Conservation (phyloP, 2,888 invertebrate species). For the Agapetus fuscipes region DNA sequence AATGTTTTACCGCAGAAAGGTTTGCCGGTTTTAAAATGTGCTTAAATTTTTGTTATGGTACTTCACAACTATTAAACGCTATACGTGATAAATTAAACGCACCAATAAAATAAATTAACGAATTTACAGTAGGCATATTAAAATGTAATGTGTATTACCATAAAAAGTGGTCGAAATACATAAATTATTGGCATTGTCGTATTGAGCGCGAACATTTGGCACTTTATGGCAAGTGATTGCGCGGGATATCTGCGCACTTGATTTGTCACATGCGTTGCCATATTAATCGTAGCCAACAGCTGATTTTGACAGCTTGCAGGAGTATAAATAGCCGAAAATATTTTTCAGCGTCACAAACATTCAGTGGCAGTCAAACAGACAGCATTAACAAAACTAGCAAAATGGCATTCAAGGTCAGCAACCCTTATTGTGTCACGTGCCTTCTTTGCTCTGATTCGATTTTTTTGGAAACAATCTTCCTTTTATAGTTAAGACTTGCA, state of each 20-base stretch:
- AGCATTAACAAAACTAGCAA: not conserved
- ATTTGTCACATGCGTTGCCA: not conserved
- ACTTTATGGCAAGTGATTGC: not conserved
- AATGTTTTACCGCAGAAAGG: no score
- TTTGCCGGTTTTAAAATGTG: no score
- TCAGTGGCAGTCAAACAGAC: constrained; percentile 2
- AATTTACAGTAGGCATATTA: no score
- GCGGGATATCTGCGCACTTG: not conserved
- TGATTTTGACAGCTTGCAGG: constrained; percentile 1
- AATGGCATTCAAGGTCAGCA: constrained; percentile 20
- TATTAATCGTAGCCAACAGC: not conserved
- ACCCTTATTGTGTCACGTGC: not conserved
- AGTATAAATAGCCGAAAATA: constrained; percentile 2
- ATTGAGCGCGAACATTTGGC: not conserved
- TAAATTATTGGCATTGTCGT: no score
- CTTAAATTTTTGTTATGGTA: no score
- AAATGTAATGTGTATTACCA: no score
- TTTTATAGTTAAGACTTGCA: no score
- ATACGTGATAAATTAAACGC: no score
- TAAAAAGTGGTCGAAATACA: no score
- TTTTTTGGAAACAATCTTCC: no score
- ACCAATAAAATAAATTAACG: no score
- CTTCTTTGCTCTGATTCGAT: not conserved
- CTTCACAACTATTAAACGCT: no score
- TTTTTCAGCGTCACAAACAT: constrained; percentile 3